A percentile compares a stretch with the other conserved stretches of the same genome.
Conservation (phyloP, 2,888 invertebrate species). For the Erebia ligea region DNA sequence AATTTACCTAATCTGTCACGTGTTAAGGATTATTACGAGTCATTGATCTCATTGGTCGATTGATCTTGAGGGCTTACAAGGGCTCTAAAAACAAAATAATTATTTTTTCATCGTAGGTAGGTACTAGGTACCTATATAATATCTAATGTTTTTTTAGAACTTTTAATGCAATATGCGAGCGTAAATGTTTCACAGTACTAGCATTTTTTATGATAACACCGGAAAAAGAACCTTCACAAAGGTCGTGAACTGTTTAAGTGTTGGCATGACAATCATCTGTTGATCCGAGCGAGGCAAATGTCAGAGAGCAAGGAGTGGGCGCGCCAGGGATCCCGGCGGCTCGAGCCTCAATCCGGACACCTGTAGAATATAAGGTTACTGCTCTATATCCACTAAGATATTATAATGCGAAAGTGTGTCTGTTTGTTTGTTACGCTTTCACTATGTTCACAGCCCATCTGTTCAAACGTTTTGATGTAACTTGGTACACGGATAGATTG, state of each 20-base stretch:
- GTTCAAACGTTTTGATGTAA: no score
- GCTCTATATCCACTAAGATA: neutral
- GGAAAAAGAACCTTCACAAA: conserved; percentile 46
- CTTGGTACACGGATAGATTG: no score
- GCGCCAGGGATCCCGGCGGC: conserved; percentile 10
- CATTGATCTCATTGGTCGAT: no score
- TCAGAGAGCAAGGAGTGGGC: conserved; percentile 38
- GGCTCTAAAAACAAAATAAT: no score
- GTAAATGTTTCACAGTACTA: no score
- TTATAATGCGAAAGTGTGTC: neutral
- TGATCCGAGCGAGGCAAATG: conserved; percentile 51
- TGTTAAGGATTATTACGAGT: neutral
- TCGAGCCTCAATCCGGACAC: conserved; percentile 4
- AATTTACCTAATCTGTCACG: neutral
- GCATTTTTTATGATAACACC: neutral
- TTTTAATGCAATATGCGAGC: no score
- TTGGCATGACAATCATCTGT: conserved; percentile 69
- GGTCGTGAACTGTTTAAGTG: conserved; percentile 56
- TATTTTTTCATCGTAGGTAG: neutral
- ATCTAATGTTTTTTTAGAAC: no score
- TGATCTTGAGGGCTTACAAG: no score
- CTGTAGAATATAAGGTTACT: conserved; percentile 3
- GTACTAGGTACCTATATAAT: no score
- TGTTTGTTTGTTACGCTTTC: no score
- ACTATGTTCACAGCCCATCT: no score